Base-by-base conservation (phyloP, 2,888 invertebrate species). In the Xylophagus ater region DNA sequence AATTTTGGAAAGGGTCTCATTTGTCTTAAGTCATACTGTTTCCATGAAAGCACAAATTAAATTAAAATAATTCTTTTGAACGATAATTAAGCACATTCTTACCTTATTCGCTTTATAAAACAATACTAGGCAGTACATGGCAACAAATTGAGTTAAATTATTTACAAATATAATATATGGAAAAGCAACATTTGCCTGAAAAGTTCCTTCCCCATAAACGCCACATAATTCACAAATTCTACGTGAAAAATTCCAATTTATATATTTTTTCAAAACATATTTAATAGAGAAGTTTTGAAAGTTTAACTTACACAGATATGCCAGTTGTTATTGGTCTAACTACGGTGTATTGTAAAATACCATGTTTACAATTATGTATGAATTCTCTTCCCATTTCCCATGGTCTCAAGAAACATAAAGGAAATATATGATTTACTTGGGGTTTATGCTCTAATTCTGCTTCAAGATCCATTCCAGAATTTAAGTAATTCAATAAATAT, bases 1-100 rank as follows among this genome's bases (percentile, higher is more conserved):
- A 96, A 94, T 66, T 96, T 96, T 32, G 89, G 86, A 48, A 96
- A 73, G 1, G 96, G 96, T 57, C 81, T 83, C 84, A 96, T 90
- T 4, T 93, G 92, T 51, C 77, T 76, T 32, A 96, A 66, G 61
- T 92, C 89, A 39, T 58, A 56, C 55, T 59, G 40, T 12, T 25
- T 19, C 20, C 20, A 21, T 25, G 4, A 26, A 26, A 26, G 31
- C 15, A 18, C 18, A 18, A 6, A 8, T 19, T 18, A 13, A 4
- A 24, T 10, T 37, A 26, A 8, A 40, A 19, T 24, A 24, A 21
- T 30, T 35, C 20, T 26, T 19, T 10, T n/a, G 23, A n/a, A 15
- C 17, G 3, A 28, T 9, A 18, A 20, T 8, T 30, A 24, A 13
- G 9, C 9, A 31, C 8, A 28, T 23, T 19, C 45, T 43, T 44